phyloP scores from a whole-genome alignment of 2,113 vertebrate genomes.

The Pedionomus torquatus region DNA sequence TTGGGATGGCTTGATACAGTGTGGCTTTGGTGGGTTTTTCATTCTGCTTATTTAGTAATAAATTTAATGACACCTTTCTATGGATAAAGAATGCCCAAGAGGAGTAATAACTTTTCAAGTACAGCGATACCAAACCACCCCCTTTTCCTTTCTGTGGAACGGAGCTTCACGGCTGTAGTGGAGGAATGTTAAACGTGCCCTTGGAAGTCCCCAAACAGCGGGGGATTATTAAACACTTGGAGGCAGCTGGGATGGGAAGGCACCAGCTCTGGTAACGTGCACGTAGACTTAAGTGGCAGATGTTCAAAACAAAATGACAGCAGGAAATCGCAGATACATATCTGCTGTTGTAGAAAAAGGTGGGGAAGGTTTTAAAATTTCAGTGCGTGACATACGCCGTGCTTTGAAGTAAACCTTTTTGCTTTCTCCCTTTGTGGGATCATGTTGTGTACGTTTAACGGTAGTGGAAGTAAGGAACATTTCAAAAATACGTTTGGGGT shows the following conservation, averaged over 20 bases:
- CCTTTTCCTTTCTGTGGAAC: not conserved
- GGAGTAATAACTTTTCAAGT: not conserved
- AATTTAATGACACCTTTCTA: not conserved
- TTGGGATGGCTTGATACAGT: rapidly evolving
- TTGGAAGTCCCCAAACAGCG: not conserved
- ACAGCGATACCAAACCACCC: not conserved
- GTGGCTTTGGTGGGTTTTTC: not conserved
- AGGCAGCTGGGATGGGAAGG: not conserved
- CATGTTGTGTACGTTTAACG: not conserved
- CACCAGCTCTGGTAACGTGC: not conserved
- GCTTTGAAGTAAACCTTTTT: not conserved
- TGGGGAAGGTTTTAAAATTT: not conserved
- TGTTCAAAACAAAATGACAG: not conserved
- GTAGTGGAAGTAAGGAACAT: not conserved
- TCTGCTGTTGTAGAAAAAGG: not conserved
- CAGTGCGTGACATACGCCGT: not conserved
- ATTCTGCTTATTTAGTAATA: not conserved
- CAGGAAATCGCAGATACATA: not conserved
- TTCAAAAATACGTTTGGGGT: not conserved
- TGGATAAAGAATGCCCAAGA: not conserved
- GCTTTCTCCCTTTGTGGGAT: not conserved
- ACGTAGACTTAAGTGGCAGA: not conserved
- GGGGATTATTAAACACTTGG: not conserved
- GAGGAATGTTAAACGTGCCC: not conserved
- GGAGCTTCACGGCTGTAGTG: not conserved